Evolutionary conservation across 2,888 invertebrate species (phyloP).

Genomic region (Drosophila atroscutellata): DNA sequence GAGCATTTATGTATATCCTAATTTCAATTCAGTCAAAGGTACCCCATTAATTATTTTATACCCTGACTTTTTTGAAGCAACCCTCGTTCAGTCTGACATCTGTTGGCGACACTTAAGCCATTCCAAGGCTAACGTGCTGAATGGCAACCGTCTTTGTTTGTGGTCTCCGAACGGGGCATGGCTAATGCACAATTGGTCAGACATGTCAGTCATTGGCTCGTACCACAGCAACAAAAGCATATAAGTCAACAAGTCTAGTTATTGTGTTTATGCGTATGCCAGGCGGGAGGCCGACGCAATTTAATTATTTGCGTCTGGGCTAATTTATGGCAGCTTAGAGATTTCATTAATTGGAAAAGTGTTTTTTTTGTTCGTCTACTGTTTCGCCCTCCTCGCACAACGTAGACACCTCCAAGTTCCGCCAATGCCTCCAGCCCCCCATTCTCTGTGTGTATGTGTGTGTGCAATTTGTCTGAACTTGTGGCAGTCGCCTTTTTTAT

Average conservation of each 20-base stretch:
- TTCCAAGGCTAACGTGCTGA: slow-evolving; percentile 47
- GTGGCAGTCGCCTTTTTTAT: slow-evolving; percentile 34
- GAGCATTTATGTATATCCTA: neutral
- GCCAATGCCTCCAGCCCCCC: neutral
- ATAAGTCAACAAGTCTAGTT: slow-evolving; percentile 69
- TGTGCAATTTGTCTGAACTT: slow-evolving; percentile 54
- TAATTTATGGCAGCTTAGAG: slow-evolving; percentile 83
- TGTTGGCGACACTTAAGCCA: slow-evolving; percentile 31
- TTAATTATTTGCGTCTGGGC: slow-evolving; percentile 78
- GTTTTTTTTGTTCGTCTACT: slow-evolving; percentile 56
- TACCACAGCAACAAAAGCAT: slow-evolving; percentile 13
- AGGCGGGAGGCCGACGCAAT: slow-evolving; percentile 64
- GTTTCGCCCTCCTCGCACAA: neutral
- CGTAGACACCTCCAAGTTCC: neutral
- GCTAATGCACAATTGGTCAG: slow-evolving; percentile 51
- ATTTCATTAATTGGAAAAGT: slow-evolving; percentile 84
- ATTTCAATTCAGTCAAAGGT: neutral
- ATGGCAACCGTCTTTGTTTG: slow-evolving; percentile 59
- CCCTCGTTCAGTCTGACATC: neutral
- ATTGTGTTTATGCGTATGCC: slow-evolving; percentile 33
- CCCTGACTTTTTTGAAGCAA: slow-evolving; percentile 7
- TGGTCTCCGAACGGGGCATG: slow-evolving; percentile 48
- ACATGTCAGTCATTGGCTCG: slow-evolving; percentile 53
- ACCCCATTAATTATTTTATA: neutral
- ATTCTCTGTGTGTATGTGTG: slow-evolving; percentile 5